Evolutionary conservation across 2,797 vertebrate genomes (phyloP), one percentile per base, ranked within the genome.

Genomic region (Gouania willdenowi): DNA sequence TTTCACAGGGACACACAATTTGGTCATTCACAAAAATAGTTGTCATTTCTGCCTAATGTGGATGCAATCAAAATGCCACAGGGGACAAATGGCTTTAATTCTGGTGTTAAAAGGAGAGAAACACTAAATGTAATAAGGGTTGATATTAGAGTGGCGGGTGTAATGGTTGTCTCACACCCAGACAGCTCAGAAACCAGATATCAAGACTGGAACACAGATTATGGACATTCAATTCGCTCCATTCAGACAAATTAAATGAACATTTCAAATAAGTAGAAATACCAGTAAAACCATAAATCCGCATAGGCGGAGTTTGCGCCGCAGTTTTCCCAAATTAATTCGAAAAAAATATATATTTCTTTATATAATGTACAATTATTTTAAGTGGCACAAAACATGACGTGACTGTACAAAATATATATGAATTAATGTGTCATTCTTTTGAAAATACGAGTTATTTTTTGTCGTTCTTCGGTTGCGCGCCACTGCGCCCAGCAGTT

Each of bases 31-130:
- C 40, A 41, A 55, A 70, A 75, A 68, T 7, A 14, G 45, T 32
- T 27, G 8, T 44, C 13, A 34, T 40, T 61, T 69, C 60, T 17
- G 2, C 21, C 54, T 44, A 41, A 64, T 51, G 55, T 52, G 34
- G 74, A 77, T 70, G 70, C 45, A 71, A 81, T 80, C 63, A 69
- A 49, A 45, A 59, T 63, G 79, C 82, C 77, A 79, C 51, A 59
- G 55, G 62, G 78, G 72, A 82, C 74, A 72, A 78, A 82, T 65
- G 58, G 61, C 41, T 31, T 53, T 43, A 71, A 67, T 81, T 67
- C 72, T 22, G 50, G 37, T 31, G 68, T n/a, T 70, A 68, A 78
- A 67, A 64, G 41, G 20, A 47, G 60, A 51, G 58, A 36, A 69
- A 77, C 76, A 66, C 64, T 48, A 77, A 58, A 67, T 71, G 46